These are phyloP conservation scores for Lutjanus campechanus DNA, from an alignment of 2,797 vertebrate species.

Conservation along the genomic window DNA sequence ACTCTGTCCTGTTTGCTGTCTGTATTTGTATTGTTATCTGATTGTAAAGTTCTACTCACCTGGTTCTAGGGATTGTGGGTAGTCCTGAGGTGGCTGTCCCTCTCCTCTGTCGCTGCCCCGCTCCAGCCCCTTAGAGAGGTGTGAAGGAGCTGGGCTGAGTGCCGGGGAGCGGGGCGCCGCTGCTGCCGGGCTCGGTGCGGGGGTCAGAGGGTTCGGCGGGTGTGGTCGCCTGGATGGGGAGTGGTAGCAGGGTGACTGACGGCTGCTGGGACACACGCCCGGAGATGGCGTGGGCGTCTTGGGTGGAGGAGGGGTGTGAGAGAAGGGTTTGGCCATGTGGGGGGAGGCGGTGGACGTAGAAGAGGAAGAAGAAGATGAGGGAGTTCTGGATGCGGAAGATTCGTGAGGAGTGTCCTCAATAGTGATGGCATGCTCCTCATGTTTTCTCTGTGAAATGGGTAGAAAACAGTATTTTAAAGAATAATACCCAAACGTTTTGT, in stretches of 20 bases:
- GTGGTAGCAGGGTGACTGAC: conserved; percentile 92
- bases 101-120: conserved; percentile 88
- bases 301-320: conserved; percentile 85
- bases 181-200: conserved; percentile 86
- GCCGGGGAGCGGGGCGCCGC: conserved; percentile 88
- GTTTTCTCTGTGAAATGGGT: conserved; percentile 87
- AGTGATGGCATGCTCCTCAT: conserved; percentile 88
- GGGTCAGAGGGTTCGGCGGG: conserved; percentile 86
- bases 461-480: background rate
- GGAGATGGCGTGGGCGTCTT: conserved; percentile 87
- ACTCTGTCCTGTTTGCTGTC: conserved; percentile 29
- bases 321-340: conserved; percentile 92
- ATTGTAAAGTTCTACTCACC: conserved; percentile 81
- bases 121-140: conserved; percentile 87
- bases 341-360: conserved; percentile 76
- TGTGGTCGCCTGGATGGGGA: conserved; percentile 88
- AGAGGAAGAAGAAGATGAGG: conserved; percentile 73
- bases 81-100: conserved; percentile 88
- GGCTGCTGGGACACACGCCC: conserved; percentile 86
- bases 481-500: background rate
- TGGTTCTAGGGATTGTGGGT: conserved; percentile 91
- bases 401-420: conserved; percentile 83
- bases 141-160: conserved; percentile 89
- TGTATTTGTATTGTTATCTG: conserved; percentile 20
- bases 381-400: conserved; percentile 82